Evolutionary conservation across 2,797 vertebrate genomes (phyloP), one percentile per base, ranked within the genome.

Genomic region (Rachycentron canadum): DNA sequence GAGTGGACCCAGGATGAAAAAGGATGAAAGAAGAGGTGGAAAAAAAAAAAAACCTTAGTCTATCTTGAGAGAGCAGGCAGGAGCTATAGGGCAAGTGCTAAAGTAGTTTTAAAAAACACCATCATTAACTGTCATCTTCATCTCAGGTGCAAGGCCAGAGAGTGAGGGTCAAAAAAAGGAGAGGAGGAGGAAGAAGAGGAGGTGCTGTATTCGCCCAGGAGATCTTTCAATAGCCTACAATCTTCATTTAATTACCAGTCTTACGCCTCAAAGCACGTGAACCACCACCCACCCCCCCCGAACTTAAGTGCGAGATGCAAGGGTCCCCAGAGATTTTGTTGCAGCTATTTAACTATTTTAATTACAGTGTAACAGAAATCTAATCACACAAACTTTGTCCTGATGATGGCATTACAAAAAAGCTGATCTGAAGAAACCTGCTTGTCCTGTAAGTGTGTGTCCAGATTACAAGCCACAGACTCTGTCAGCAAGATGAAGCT

Each of bases 211-310:
- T 90, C 82, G 82, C 88, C 89, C 85, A 62, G 69, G 78, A 87
- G 87, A 84, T 85, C 88, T 89, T 89, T 94, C 86, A 93, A 88
- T 90, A 90, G 89, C 83, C 68, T 86, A 78, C 86, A 85, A 89
- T 89, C 92, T 89, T 90, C 85, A 91, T 93, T 93, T 94, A 94
- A 95, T 94, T 94, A 94, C 87, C 73, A 75, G 79, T 76, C 76
- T 82, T 68, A 65, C 69, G 47, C 81, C 82, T 60, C 64, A 59
- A 77, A 78, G 61, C 68, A 25, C 58, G 49, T 53, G 62, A 57
- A 11, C 52, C 50, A 40, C 17, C 28, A 14, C 45, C 43, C 19
- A 21, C 45, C 32, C 26, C 38, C 62, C 36, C 12, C 61, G 57
- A 76, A 81, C 79, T 77, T 36, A 23, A 83, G 57, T 69, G 69